These are phyloP conservation scores for Pionites leucogaster DNA, from an alignment of 2,113 vertebrate species.

Conservation along the genomic window DNA sequence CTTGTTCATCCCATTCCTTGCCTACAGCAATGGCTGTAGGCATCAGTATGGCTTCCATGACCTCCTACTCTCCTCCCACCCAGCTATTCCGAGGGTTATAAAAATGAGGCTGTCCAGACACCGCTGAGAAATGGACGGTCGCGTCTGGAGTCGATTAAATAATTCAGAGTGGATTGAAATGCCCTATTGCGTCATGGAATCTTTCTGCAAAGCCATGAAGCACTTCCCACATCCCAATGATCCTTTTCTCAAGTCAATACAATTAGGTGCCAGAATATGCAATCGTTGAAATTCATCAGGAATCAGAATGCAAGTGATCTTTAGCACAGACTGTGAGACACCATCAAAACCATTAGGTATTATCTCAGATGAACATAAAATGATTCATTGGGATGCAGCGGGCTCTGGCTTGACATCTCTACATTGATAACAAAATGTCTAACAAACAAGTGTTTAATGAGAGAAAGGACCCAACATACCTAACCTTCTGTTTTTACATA, in stretches of 20 bases:
- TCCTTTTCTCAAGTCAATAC: neutral
- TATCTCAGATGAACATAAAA: neutral
- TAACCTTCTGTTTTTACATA: neutral
- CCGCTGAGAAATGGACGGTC: neutral
- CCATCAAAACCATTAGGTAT: neutral
- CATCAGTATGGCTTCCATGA: neutral
- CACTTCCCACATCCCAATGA: neutral
- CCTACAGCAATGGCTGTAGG: neutral
- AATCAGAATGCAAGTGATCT: constrained; percentile 7
- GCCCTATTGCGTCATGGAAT: neutral
- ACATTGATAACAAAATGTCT: neutral
- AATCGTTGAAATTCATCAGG: neutral
- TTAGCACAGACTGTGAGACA: neutral
- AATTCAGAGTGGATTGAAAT: neutral
- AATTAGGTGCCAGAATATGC: neutral
- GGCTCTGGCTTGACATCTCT: neutral
- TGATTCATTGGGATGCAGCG: neutral
- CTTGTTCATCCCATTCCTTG: neutral
- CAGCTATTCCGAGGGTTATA: neutral
- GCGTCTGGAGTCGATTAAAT: neutral
- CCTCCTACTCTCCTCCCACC: neutral
- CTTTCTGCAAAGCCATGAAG: neutral
- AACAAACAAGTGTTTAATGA: constrained; percentile 34
- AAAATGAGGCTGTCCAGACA: constrained; percentile 3
- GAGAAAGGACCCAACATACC: neutral